Base-by-base conservation (phyloP, 2,113 vertebrate species). In the Rhinichthys klamathensis region DNA sequence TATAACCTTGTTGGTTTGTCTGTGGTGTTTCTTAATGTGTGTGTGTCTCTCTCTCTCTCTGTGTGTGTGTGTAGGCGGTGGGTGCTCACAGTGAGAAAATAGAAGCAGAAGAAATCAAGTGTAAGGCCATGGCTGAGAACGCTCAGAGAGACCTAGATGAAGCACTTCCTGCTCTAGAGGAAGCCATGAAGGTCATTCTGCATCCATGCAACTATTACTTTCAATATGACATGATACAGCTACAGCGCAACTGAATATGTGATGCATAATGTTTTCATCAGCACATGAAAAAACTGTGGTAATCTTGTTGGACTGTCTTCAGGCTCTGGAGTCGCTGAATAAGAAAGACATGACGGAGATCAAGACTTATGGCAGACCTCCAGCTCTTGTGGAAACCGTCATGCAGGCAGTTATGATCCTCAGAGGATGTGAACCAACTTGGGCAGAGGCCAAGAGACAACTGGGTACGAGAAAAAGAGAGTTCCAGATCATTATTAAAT, bases 381-480 rank as follows among this genome's bases (percentile, higher is more conserved):
- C 97, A 0, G 87, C 91, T 0, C 93, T 96, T 77, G 97, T 98
- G 85, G 97, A 98, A 92, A 97, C 95, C 0, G 96, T 97, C 61
- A 95, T 98, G 96, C 94, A 96, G 87, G 97, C 97, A 0, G 97
- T 98, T 84, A 97, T 98, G 97, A 98, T 95, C 79, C 95, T 97
- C 35, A 91, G 91, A 60, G 95, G 95, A 67, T 96, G 94, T 1
- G 97, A 97, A 77, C 96, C 97, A 21, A 96, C 95, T 3, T 98
- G 97, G 97, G 92, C 94, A 0, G 97, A 98, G 89, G 96, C 96
- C 90, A 97, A 97, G 93, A 93, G 95, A 84, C 96, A 98, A 90
- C 94, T 98, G 78, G 96, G 97, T 98, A 87, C 94, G 94, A 79
- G 15, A 79, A n/a, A 70, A 49, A 51, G n/a, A 74, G 30, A 65